Evolutionary conservation across 2,113 vertebrate species (phyloP), one percentile per base, ranked within the genome.

Genomic region (Nothoprocta pentlandii): DNA sequence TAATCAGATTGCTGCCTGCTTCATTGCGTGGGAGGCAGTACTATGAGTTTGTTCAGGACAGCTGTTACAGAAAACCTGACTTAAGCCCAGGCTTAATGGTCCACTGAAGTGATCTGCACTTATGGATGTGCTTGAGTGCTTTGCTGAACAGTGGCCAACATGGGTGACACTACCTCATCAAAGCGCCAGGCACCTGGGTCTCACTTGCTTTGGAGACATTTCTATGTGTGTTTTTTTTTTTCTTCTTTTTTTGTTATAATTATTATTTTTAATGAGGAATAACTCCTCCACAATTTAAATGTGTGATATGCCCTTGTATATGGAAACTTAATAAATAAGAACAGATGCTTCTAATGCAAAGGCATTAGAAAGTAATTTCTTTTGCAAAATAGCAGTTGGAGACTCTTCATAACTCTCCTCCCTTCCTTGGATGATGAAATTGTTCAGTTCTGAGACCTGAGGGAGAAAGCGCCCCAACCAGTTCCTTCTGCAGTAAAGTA

Each of bases 401-500:
- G n/a, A 41, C 62, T 92, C 34, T 73, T 91, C 58, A 77, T 88
- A 92, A 79, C 28, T 74, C 53, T 79, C 46, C 36, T 68, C 30
- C 68, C 9, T 67, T 73, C 73, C 83, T 68, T 83, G 64, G 75
- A 80, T 92, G 83, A 84, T 78, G 42, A 71, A 80, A 68, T 19
- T 32, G 58, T 62, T 92, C 46, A 74, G 70, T 54, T 66, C 36
- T 64, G 64, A 94, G 82, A 86, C 28, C 32, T 53, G 44, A 77
- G 10, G 44, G 73, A 68, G 70, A 91, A 74, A 54, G 74, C 46
- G 59, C 32, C 68, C 47, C 84, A 94, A 85, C 74, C 39, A 87
- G 28, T 79, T 95, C 63, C 71, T 95, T 94, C 82, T 87, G 83
- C 82, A 81, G 16, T 51, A 70, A 95, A 94, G 62, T 12, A 95